Evolutionary conservation across 2,888 invertebrate genomes (phyloP).

Genomic region (Elysia crispata): DNA sequence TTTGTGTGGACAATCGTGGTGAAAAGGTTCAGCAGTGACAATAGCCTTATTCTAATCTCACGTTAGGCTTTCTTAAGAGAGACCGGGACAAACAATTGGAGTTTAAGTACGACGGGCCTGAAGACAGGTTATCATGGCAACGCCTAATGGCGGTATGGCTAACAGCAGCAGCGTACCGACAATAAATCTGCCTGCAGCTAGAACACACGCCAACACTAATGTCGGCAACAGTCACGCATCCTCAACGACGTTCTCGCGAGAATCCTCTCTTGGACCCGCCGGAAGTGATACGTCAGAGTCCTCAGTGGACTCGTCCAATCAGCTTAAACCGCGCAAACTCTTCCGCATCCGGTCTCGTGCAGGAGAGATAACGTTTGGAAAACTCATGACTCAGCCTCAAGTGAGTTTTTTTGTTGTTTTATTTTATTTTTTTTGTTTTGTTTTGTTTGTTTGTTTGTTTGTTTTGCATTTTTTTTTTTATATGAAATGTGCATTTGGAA

Average conservation of each 20-base stretch:
- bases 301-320: constrained; percentile 38
- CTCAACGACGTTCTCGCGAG: constrained; percentile 28
- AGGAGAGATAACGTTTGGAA: constrained; percentile 57
- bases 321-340: constrained; percentile 38
- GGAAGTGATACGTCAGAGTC: constrained; percentile 47
- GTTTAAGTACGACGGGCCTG: background rate
- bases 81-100: too few relatives aligned
- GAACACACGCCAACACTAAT: background rate
- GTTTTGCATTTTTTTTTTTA: background rate
- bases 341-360: constrained; percentile 52
- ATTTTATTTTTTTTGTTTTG: background rate
- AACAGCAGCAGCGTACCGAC: background rate
- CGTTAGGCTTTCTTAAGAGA: too few relatives aligned
- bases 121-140: constrained; percentile 5
- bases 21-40: too few relatives aligned
- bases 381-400: constrained; percentile 52
- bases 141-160: background rate
- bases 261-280: constrained; percentile 41
- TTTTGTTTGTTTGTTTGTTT: constrained; percentile 9
- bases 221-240: constrained; percentile 2
- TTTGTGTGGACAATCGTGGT: too few relatives aligned
- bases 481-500: background rate
- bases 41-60: too few relatives aligned
- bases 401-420: constrained; percentile 44
- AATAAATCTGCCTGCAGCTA: background rate